Conservation (phyloP, 2,113 vertebrate species). For the Paratilapia polleni region DNA sequence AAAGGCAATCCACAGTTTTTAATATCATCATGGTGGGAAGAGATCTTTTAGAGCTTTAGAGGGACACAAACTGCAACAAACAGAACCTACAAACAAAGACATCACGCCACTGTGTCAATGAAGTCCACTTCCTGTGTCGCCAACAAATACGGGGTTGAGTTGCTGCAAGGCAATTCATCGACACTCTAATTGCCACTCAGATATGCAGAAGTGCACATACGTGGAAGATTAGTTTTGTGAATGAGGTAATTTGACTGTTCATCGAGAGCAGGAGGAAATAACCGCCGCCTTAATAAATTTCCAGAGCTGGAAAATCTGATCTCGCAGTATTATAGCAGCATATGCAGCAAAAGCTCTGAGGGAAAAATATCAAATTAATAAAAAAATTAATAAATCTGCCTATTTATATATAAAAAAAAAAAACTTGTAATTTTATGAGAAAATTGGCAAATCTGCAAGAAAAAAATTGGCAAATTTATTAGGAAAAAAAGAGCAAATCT, state of each 20-base stretch:
- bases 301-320: too few relatives aligned
- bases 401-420: background rate
- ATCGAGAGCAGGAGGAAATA: background rate
- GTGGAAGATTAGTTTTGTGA: background rate
- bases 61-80: background rate
- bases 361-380: too few relatives aligned
- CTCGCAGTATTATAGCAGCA: too few relatives aligned
- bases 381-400: background rate
- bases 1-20: background rate
- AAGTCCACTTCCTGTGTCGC: background rate
- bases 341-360: too few relatives aligned
- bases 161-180: background rate
- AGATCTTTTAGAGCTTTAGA: background rate
- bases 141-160: background rate
- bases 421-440: too few relatives aligned
- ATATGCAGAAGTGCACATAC: background rate
- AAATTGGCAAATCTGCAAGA: too few relatives aligned
- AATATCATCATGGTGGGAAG: rapidly evolving
- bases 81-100: background rate
- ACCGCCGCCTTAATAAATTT: background rate
- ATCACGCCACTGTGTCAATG: background rate
- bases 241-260: background rate
- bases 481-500: too few relatives aligned
- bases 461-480: background rate
- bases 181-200: constrained; percentile 1